phyloP scores from a whole-genome alignment of 2,113 vertebrate species.

The Acanthochromis polyacanthus region DNA sequence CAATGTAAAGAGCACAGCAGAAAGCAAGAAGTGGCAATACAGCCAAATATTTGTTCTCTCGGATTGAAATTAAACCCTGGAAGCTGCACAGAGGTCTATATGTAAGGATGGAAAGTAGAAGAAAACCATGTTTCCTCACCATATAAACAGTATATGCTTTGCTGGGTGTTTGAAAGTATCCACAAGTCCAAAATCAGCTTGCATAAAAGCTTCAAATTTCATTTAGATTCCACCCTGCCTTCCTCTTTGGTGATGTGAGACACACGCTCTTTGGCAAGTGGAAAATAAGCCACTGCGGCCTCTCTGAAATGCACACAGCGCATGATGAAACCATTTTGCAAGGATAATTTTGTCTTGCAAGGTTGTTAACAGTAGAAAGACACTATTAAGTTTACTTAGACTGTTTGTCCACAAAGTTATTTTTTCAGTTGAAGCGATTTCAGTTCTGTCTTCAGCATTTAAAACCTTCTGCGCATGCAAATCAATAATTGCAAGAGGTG shows the following conservation, averaged over 20 bases:
- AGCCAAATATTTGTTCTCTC: conserved; percentile 30
- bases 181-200: conserved; percentile 1
- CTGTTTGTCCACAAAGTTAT: too few relatives aligned
- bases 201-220: conserved; percentile 15
- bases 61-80: conserved; percentile 9
- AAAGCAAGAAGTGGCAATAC: conserved; percentile 2
- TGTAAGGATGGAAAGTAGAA: neutral
- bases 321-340: conserved; percentile 65
- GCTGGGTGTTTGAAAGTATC: neutral
- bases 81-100: neutral
- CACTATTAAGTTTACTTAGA: conserved; percentile 6
- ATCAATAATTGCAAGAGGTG: conserved; percentile 3
- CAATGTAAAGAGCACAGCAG: conserved; percentile 10
- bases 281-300: conserved; percentile 30
- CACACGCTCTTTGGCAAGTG: conserved; percentile 15
- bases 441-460: too few relatives aligned
- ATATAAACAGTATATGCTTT: neutral
- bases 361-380: conserved; percentile 52
- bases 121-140: neutral
- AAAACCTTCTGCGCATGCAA: neutral
- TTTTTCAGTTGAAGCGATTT: too few relatives aligned
- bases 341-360: conserved; percentile 45
- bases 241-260: conserved; percentile 41
- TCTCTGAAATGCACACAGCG: conserved; percentile 42
- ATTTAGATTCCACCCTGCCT: conserved; percentile 30